Percentiles rank a stretch among this genome's conserved stretches.
Conservation (phyloP, 2,113 vertebrate species). For the Solea senegalensis region DNA sequence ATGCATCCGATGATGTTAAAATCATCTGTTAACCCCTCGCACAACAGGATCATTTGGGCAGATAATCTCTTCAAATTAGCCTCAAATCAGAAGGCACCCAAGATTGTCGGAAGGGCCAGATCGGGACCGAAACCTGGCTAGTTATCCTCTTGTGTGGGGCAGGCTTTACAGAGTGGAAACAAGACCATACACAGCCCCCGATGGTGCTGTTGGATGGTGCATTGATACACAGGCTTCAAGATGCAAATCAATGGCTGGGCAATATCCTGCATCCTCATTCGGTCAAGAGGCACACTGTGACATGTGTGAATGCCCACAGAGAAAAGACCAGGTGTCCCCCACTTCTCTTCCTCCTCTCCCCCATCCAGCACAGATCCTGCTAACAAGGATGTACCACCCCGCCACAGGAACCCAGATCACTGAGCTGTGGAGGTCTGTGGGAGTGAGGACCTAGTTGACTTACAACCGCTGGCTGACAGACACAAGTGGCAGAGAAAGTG, state of each 20-base stretch:
- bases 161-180: constrained; percentile 6
- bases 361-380: constrained; percentile 54
- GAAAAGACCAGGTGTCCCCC: constrained; percentile 74
- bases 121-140: too few species aligned
- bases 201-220: constrained; percentile 37
- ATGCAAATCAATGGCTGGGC: constrained; percentile 65
- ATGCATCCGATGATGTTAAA: too few species aligned
- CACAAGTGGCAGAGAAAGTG: constrained; percentile 14
- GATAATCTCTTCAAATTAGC: too few species aligned
- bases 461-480: constrained; percentile 40
- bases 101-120: too few species aligned
- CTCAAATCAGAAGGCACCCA: too few species aligned
- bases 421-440: constrained; percentile 56
- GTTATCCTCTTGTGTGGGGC: too few species aligned
- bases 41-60: too few species aligned
- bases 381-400: constrained; percentile 58
- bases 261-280: constrained; percentile 74
- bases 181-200: not conserved
- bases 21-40: too few species aligned
- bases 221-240: constrained; percentile 42
- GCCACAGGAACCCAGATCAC: constrained; percentile 62
- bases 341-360: constrained; percentile 7
- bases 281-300: constrained; percentile 51
- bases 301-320: constrained; percentile 72
- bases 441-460: constrained; percentile 46